Evolutionary conservation across 2,888 invertebrate genomes (phyloP).

Genomic region (Drosophila ezoana): DNA sequence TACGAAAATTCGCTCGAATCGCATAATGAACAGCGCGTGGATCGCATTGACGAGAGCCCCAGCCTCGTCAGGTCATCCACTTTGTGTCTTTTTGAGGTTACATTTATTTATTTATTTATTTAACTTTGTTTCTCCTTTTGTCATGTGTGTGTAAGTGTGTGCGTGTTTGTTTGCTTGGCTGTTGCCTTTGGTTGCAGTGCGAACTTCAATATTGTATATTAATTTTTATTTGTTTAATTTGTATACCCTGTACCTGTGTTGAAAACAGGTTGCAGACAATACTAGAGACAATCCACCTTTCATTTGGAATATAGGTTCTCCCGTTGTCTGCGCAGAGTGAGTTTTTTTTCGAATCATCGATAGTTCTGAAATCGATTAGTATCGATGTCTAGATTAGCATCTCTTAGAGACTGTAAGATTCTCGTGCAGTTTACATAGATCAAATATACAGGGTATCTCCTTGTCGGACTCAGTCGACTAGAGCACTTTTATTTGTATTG

Average conservation of each 20-base stretch:
- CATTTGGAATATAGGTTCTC: not conserved
- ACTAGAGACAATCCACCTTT: not conserved
- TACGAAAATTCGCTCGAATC: not conserved
- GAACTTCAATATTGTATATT: conserved; percentile 41
- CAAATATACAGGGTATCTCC: not conserved
- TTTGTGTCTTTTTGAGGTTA: conserved; percentile 34
- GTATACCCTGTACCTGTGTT: too few species aligned
- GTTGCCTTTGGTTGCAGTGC: conserved; percentile 20
- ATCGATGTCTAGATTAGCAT: too few species aligned
- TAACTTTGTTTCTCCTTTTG: conserved; percentile 42
- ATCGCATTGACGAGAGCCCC: not conserved
- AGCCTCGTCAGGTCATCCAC: conserved; percentile 7
- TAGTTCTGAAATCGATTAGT: too few species aligned
- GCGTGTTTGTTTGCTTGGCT: conserved; percentile 29
- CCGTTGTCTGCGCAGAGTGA: too few species aligned
- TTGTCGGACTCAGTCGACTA: not conserved
- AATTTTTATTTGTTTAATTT: conserved; percentile 40
- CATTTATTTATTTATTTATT: conserved; percentile 42
- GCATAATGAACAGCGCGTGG: conserved; percentile 16
- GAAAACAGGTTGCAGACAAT: too few species aligned
- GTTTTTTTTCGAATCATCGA: too few species aligned
- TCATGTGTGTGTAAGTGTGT: conserved; percentile 20
- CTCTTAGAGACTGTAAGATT: too few species aligned
- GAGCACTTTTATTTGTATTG: not conserved
- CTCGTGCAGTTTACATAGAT: too few species aligned